These are phyloP conservation scores for Phainopepla nitens DNA, from an alignment of 2,113 vertebrate species.

Conservation along the genomic window DNA sequence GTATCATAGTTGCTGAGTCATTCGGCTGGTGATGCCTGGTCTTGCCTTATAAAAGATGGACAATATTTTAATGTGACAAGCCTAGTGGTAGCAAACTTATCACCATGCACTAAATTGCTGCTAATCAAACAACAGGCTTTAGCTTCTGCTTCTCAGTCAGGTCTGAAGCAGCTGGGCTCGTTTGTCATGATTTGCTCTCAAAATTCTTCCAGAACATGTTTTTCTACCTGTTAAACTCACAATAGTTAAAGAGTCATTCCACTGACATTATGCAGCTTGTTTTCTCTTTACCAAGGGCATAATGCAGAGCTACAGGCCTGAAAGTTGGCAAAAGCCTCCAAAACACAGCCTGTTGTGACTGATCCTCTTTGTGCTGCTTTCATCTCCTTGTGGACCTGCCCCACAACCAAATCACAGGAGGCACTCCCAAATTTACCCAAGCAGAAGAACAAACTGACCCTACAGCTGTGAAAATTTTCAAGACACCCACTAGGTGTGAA, in stretches of 20 bases:
- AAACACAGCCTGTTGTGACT: not conserved
- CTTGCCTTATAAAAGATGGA: not conserved
- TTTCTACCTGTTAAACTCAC: not conserved
- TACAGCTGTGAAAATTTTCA: not conserved
- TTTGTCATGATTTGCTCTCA: not conserved
- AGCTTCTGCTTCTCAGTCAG: not conserved
- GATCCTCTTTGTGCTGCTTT: not conserved
- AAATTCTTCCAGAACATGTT: not conserved
- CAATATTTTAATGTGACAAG: not conserved
- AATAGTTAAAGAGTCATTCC: not conserved
- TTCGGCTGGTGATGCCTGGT: not conserved
- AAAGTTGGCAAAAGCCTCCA: not conserved
- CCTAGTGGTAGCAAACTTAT: not conserved
- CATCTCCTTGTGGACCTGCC: not conserved
- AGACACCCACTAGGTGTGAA: not conserved
- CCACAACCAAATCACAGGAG: not conserved
- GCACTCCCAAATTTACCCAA: not conserved
- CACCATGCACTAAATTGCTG: not conserved
- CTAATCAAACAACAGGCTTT: not conserved
- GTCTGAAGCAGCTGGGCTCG: not conserved
- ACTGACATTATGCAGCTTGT: not conserved
- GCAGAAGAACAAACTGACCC: not conserved
- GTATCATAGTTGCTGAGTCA: not conserved
- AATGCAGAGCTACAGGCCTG: not conserved
- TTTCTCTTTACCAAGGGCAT: not conserved